Base-by-base conservation (phyloP, 2,797 vertebrate species). In the Menidia menidia region DNA sequence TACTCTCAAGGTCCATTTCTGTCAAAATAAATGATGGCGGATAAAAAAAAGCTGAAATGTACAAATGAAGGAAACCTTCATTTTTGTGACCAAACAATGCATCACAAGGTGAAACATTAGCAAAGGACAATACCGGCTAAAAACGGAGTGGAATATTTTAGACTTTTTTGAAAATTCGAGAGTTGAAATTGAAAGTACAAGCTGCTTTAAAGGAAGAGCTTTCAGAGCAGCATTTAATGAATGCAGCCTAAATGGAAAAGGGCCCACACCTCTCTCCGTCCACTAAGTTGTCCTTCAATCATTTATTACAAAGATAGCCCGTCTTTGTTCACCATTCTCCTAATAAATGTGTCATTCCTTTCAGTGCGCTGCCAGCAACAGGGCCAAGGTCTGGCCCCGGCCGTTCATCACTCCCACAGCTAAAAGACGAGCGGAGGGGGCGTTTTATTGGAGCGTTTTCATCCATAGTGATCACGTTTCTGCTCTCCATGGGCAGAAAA, bases 291-390 rank as follows among this genome's bases (percentile, higher is more conserved):
- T 64, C 77, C 75, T 77, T 81, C 42, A 72, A 64, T 31, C 8
- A 2, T 68, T 73, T 44, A 43, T 32, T 73, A 68, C 68, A 42
- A 8, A 33, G 68, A 66, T 73, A 68, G 14, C 32, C 7, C 55
- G 45, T 48, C 33, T 60, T 63, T 67, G 60, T 64, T 74, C 81
- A 78, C 81, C 75, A 75, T 64, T 71, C 70, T 63, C 64, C 70
- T 64, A 74, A 85, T 81, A 73, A 72, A 35, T 68, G 77, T 12
- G 18, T 18, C 57, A 54, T 85, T 78, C 18, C 63, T 59, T 75
- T 71, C 25, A 15, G 42, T 39, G 7, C 35, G 2, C 25, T 25
- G 25, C 25, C 25, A 2, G 25, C 25, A 25, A 25, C 25, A 25
- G 25, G 25, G 2, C 25, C 25, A 64, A 85, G 67, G 71, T 78